phyloP scores from a whole-genome alignment of 2,113 vertebrate genomes.

The Chaetodon auriga region DNA sequence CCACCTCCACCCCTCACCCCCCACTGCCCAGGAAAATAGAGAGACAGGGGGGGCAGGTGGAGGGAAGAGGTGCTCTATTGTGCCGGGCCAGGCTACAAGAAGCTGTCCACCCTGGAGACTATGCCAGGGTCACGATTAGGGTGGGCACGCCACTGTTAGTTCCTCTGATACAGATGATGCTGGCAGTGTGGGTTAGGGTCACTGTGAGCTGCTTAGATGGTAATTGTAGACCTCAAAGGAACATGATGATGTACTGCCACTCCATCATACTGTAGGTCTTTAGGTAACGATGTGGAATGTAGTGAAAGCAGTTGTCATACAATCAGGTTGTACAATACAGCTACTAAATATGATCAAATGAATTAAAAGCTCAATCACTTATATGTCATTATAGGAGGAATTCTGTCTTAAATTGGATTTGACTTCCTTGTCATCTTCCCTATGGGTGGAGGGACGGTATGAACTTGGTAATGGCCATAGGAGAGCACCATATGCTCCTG shows the following conservation, averaged over 20 bases:
- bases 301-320: slow-evolving; percentile 15
- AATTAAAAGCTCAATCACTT: slow-evolving; percentile 8
- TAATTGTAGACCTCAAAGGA: slow-evolving; percentile 46
- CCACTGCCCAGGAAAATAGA: slow-evolving; percentile 54
- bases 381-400: not conserved
- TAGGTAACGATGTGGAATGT: slow-evolving; percentile 15
- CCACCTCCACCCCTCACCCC: slow-evolving; percentile 17
- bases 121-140: slow-evolving; percentile 36
- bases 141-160: slow-evolving; percentile 41
- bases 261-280: slow-evolving; percentile 17
- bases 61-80: slow-evolving; percentile 63
- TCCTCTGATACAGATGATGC: slow-evolving; percentile 35
- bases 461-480: slow-evolving; percentile 50
- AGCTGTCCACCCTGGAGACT: slow-evolving; percentile 38
- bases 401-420: slow-evolving; percentile 25
- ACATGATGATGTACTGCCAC: slow-evolving; percentile 31
- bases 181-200: slow-evolving; percentile 44
- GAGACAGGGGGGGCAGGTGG: slow-evolving; percentile 66
- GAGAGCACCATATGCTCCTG: slow-evolving; percentile 65
- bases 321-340: not conserved
- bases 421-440: slow-evolving; percentile 37
- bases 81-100: slow-evolving; percentile 23
- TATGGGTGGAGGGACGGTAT: slow-evolving; percentile 18
- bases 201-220: slow-evolving; percentile 30
- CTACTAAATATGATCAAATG: not conserved